Evolutionary conservation across 2,888 invertebrate species (phyloP).

Genomic region (Hedychridium roseum): DNA sequence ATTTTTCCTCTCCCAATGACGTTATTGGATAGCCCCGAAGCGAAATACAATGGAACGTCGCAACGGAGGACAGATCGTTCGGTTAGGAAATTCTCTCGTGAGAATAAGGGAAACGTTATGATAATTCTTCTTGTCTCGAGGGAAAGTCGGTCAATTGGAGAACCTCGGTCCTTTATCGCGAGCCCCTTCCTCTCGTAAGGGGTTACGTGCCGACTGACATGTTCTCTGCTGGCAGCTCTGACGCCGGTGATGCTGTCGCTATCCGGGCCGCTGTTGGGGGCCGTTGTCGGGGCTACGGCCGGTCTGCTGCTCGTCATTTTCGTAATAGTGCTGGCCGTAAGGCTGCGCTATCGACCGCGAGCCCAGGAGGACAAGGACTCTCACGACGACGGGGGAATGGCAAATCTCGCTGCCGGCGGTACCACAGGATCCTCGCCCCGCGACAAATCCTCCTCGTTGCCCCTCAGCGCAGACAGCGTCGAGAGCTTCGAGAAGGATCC

Average conservation of each 20-base stretch:
- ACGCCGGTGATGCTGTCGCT: slow-evolving; percentile 58
- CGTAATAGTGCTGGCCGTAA: slow-evolving; percentile 55
- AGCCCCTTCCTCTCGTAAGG: too few relatives aligned
- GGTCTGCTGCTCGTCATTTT: slow-evolving; percentile 58
- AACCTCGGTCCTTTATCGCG: too few relatives aligned
- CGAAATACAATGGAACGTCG: too few relatives aligned
- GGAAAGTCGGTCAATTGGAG: too few relatives aligned
- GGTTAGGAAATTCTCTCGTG: too few relatives aligned
- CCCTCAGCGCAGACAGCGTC: slow-evolving; percentile 55
- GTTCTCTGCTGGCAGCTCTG: slow-evolving; percentile 44
- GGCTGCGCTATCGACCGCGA: slow-evolving; percentile 52
- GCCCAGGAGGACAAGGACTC: slow-evolving; percentile 57
- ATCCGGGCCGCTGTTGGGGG: slow-evolving; percentile 58
- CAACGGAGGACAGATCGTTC: too few relatives aligned
- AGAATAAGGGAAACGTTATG: too few relatives aligned
- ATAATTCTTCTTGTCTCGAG: too few relatives aligned
- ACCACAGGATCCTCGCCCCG: slow-evolving; percentile 39
- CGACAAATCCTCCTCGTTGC: slow-evolving; percentile 56
- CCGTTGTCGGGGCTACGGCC: slow-evolving; percentile 57
- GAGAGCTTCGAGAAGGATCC: slow-evolving; percentile 61
- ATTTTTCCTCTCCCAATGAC: too few relatives aligned
- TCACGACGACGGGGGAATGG: slow-evolving; percentile 58
- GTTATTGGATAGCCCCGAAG: too few relatives aligned
- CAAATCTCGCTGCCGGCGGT: slow-evolving; percentile 49
- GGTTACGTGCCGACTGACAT: too few relatives aligned